Percentiles rank a stretch among this genome's conserved stretches.
Conservation (phyloP, 2,113 vertebrate genomes). For the Notiomystis cincta region DNA sequence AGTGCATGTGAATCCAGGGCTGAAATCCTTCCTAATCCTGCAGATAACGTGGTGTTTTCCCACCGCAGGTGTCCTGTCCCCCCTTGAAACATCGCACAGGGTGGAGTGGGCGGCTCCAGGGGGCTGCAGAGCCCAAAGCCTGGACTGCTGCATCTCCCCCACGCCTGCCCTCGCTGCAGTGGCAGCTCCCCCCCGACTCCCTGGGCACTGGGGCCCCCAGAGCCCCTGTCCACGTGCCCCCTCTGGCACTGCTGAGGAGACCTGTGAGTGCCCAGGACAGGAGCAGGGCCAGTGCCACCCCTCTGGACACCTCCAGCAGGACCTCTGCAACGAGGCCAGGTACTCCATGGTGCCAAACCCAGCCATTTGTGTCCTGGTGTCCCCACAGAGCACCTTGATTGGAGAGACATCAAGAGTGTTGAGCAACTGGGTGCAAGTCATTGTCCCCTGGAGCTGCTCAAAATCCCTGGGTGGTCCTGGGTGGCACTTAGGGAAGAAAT, state of each 20-base stretch:
- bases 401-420: fast-evolving
- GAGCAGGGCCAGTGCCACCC: neutral
- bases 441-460: too few species aligned
- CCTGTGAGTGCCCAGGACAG: slow-evolving; percentile 13
- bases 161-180: slow-evolving; percentile 19
- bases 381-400: neutral
- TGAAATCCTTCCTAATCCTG: neutral
- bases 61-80: neutral
- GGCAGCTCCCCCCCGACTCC: neutral
- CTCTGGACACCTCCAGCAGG: neutral
- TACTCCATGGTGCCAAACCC: neutral
- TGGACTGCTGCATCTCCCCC: neutral
- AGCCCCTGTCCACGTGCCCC: neutral
- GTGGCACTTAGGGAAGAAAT: neutral
- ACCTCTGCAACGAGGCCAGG: neutral
- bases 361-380: neutral
- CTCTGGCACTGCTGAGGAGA: neutral
- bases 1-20: fast-evolving
- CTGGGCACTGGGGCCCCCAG: neutral
- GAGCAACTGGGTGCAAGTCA: fast-evolving
- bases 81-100: fast-evolving
- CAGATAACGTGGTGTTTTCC: neutral
- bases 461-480: fast-evolving
- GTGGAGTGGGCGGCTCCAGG: slow-evolving; percentile 34
- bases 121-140: neutral